phyloP scores from a whole-genome alignment of 1,140 invertebrate species.

The Magallana angulata region DNA sequence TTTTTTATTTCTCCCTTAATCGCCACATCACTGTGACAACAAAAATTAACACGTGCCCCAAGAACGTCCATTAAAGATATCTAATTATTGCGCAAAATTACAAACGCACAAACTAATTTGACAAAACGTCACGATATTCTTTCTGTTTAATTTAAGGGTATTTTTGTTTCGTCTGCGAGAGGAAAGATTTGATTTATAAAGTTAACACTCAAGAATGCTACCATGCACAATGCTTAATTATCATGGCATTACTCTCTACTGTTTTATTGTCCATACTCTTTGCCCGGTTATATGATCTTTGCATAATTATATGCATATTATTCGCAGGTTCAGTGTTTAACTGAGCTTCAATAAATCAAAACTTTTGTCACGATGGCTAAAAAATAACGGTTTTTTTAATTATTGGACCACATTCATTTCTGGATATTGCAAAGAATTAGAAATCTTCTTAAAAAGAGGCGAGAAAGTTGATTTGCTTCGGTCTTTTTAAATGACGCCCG shows the following conservation, averaged over 20 bases:
- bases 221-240: constrained; percentile 17
- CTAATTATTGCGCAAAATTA: constrained; percentile 30
- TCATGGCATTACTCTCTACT: neutral
- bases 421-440: neutral
- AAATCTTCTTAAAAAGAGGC: neutral
- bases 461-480: neutral
- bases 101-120: neutral
- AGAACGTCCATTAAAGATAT: constrained; percentile 19
- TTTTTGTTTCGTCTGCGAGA: neutral
- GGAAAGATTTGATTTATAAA: constrained; percentile 19
- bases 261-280: neutral
- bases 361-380: too few relatives aligned
- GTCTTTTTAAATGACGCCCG: neutral
- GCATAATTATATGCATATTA: neutral
- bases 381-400: too few relatives aligned
- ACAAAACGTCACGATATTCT: constrained; percentile 2
- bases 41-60: constrained; percentile 18
- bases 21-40: neutral
- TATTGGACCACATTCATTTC: too few relatives aligned
- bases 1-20: neutral
- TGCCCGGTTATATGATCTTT: neutral
- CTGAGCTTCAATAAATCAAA: too few relatives aligned
- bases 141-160: neutral
- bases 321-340: too few relatives aligned
- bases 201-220: neutral